Evolutionary conservation across 2,113 vertebrate species (phyloP), one percentile per base, ranked within the genome.

Genomic region (Poeciliopsis turrubarensis): DNA sequence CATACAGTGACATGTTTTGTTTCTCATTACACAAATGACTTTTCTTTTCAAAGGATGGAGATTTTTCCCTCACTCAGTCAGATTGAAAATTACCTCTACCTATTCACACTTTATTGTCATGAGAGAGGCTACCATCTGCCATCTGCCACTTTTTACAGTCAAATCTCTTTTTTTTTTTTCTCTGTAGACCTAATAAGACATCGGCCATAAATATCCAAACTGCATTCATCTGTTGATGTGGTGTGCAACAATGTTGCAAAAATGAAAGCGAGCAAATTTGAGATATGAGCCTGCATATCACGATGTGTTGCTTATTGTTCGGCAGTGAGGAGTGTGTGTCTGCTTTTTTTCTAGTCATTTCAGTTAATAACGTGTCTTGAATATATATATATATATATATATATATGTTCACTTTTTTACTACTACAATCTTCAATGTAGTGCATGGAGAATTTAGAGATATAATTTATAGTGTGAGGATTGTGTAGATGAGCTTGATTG

Each of bases 1-100:
- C 67, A 41, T 62, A 10, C n/a, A 31, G 64, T 31, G 78, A 78
- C 72, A 32, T 78, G 76, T 87, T 89, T 86, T 80, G 73, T 86
- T 91, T 89, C 73, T 73, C 80, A 86, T 86, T 62, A 78, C 32
- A 39, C 77, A 80, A 90, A 90, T 89, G 77, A 30, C 71, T 83
- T 83, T 85, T 75, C 31, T 27, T 67, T 80, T 63, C 19, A 47
- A 66, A 22, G 61, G 65, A 70, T 64, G 39, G 72, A 78, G 41
- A 65, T 61, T 86, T 34, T 78, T 87, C 68, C 37, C 67, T 29
- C 25, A n/a, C 54, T 65, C 72, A 66, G 29, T 76, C 37, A 27
- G 77, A 70, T 73, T 69, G 44, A 78, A 87, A 86, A 81, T 62
- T 73, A 72, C 71, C 2, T 77, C 75, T 9, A 73, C 71, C 77